Evolutionary conservation across 2,888 invertebrate species (phyloP), one percentile per base, ranked within the genome.

Genomic region (Spisula solida): DNA sequence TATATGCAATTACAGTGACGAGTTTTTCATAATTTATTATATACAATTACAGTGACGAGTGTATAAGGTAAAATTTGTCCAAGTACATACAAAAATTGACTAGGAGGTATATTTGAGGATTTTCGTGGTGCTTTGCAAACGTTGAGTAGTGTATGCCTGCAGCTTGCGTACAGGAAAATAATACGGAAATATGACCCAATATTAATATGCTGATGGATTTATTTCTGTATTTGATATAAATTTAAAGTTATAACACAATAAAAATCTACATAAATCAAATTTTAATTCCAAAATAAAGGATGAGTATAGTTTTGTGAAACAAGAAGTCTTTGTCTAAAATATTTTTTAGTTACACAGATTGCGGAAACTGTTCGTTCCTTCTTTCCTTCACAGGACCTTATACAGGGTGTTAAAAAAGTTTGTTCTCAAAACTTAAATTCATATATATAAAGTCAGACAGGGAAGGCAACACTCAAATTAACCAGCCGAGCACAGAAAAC

Each of bases 231-330:
- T 66, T 66, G n/a, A 66, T 66, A n/a, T 66, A 10, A n/a, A 66
- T 66, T 66, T 66, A 66, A 66, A 25, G 25, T 66, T 66, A n/a
- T 25, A 66, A n/a, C 60, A 66, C 60, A 66, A 66, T 66, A 66
- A 66, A 66, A 66, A 66, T 66, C 1, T n/a, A 66, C 60, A 66
- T 66, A 66, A 66, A 66, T 66, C 60, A 66, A 10, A 1, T 66
- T 51, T 66, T 25, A 66, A 66, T 66, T 66, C 25, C 60, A n/a
- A 25, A 25, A n/a, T 10, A 66, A 66, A 25, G 60, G 25, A 66
- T 25, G n/a, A 66, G 8, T 25, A 25, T 25, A 66, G 25, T 66
- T 0, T 2, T n/a, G 4, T 66, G 25, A 66, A 66, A 66, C 60
- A 66, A 66, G 60, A 66, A 25, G 60, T 66, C 60, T 25, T 66